A percentile compares a stretch with the other conserved stretches of the same genome.
phyloP scores from a whole-genome alignment of 2,888 invertebrate genomes.

The Phrixothrix hirtus region DNA sequence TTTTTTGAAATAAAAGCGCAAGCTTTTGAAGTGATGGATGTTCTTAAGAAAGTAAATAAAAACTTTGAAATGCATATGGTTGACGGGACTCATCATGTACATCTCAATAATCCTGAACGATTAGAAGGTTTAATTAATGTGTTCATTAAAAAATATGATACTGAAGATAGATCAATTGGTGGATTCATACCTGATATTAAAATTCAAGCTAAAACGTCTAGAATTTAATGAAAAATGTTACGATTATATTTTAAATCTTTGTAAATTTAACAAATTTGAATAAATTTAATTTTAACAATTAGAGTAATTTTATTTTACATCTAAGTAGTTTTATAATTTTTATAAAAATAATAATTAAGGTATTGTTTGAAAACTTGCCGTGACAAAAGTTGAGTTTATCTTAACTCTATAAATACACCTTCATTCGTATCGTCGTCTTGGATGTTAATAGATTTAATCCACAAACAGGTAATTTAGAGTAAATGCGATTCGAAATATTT shows the following conservation, averaged over 20 bases:
- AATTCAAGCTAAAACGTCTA: neutral
- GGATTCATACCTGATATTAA: neutral
- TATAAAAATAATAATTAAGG: neutral
- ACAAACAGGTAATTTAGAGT: neutral
- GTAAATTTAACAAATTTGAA: too few relatives aligned
- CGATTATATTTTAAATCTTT: neutral
- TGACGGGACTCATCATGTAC: constrained; percentile 13
- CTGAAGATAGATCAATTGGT: constrained; percentile 39
- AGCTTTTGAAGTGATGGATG: neutral
- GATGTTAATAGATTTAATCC: neutral
- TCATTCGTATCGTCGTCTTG: too few relatives aligned
- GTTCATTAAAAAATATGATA: constrained; percentile 32
- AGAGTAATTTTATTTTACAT: too few relatives aligned
- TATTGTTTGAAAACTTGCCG: too few relatives aligned
- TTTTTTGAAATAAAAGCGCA: constrained; percentile 4
- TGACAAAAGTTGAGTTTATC: too few relatives aligned
- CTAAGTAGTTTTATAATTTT: too few relatives aligned
- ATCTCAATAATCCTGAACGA: constrained; percentile 11
- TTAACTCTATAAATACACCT: too few relatives aligned
- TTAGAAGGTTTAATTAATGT: constrained; percentile 9
- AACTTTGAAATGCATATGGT: constrained; percentile 2
- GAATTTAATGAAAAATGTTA: neutral
- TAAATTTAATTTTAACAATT: too few relatives aligned
- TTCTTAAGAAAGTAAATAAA: neutral
- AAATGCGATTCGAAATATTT: neutral